Evolutionary conservation across 1,140 invertebrate genomes (phyloP), one percentile per base, ranked within the genome.

Genomic region (Leptonema lineaticorne): DNA sequence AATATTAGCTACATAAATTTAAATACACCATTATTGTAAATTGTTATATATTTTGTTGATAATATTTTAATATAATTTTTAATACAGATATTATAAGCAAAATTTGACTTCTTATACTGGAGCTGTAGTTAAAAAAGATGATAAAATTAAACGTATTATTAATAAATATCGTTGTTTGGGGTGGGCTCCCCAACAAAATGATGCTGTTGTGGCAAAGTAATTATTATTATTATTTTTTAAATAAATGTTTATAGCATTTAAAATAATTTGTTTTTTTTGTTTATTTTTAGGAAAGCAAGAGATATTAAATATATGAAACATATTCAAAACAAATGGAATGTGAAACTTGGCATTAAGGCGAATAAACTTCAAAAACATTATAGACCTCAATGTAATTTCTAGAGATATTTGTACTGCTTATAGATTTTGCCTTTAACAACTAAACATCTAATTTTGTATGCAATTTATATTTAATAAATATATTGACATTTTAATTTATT

Each of bases 351-450:
- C 20, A 77, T 91, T 9, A 93, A 92, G 76, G 88, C 86, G 2
- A 97, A 98, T 75, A 95, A 94, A 78, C 81, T 95, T 53, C 94
- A 95, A 78, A 86, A 83, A 65, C 89, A 95, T 81, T 95, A 90
- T 78, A 85, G 93, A 70, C 82, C 79, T 63, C 93, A 95, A 86
- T 86, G 92, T 59, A 86, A 89, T 70, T 92, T 24, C 14, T 53
- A 53, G n/a, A 2, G 8, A 26, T 26, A 22, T 22, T 24, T n/a
- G n/a, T n/a, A 24, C 18, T 24, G 30, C 30, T 33, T 33, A 5
- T 33, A 33, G 11, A 33, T 33, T 33, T 33, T 33, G 5, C 11
- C 30, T 6, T 6, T 33, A 6, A 5, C 30, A 33, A 33, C 11
- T 5, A 6, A 11, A 11, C 5, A 33, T 33, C 11, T 33, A 33